phyloP scores from a whole-genome alignment of 2,797 vertebrate genomes.

The Psittacula echo region DNA sequence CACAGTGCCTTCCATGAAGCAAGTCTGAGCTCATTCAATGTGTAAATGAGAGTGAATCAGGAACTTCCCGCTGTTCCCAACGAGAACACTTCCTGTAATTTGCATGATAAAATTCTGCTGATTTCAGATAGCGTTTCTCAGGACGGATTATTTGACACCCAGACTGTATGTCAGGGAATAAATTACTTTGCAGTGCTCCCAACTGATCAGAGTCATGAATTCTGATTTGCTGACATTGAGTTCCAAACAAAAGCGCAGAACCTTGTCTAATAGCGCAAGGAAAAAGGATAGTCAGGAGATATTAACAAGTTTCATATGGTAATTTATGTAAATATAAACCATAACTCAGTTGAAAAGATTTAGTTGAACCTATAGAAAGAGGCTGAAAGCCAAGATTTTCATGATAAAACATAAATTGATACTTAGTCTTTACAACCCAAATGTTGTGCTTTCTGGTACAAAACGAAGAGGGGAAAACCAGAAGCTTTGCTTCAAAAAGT shows the following conservation, averaged over 20 bases:
- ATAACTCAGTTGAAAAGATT: conserved; percentile 75
- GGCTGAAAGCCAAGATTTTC: conserved; percentile 61
- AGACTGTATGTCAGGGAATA: conserved; percentile 63
- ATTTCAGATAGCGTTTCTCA: conserved; percentile 65
- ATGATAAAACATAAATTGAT: conserved; percentile 48
- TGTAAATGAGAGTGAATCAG: conserved; percentile 64
- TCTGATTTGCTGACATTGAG: conserved; percentile 73
- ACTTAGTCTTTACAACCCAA: conserved; percentile 63
- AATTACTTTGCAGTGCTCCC: conserved; percentile 66
- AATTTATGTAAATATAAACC: conserved; percentile 82
- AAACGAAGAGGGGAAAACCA: conserved; percentile 37
- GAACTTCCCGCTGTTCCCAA: conserved; percentile 70
- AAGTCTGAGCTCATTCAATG: conserved; percentile 50
- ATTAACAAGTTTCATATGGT: conserved; percentile 76
- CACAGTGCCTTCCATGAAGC: background rate
- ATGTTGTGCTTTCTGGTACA: conserved; percentile 52
- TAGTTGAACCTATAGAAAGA: conserved; percentile 57
- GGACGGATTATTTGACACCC: conserved; percentile 68
- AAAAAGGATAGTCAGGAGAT: conserved; percentile 72
- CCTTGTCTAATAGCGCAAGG: conserved; percentile 72
- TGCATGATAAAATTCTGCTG: conserved; percentile 75
- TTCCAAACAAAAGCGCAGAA: conserved; percentile 74
- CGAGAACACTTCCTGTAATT: conserved; percentile 72
- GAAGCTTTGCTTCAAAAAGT: background rate
- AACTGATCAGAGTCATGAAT: conserved; percentile 51